Evolutionary conservation across 2,888 invertebrate species (phyloP).

Genomic region (Odontocolon sp.): DNA sequence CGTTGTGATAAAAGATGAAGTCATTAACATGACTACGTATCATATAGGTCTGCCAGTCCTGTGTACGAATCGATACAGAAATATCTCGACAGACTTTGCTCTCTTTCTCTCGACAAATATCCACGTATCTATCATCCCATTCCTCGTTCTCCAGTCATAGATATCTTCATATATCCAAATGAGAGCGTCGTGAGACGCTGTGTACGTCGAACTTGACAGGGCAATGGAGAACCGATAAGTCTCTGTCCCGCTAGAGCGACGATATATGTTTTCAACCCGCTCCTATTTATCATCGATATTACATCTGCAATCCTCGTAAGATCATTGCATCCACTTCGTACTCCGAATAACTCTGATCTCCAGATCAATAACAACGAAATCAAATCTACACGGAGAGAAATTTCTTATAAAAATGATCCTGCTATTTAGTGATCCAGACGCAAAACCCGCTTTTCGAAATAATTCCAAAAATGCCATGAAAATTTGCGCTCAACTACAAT

Average conservation of each 20-base stretch:
- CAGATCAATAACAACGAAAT: neutral
- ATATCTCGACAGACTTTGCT: neutral
- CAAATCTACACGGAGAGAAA: neutral
- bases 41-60: neutral
- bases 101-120: neutral
- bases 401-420: no score
- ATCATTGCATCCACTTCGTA: neutral
- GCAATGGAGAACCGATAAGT: slow-evolving; percentile 30
- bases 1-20: neutral
- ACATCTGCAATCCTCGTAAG: neutral
- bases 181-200: neutral
- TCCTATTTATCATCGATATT: neutral
- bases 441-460: no score
- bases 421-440: no score
- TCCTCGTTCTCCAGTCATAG: neutral
- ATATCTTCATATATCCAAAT: slow-evolving; percentile 8
- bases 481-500: no score
- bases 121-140: neutral
- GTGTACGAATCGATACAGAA: no score
- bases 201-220: slow-evolving; percentile 14
- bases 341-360: neutral
- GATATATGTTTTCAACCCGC: neutral
- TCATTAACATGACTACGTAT: neutral
- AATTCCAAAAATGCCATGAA: no score
- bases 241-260: slow-evolving; percentile 7